A percentile compares a stretch with the other conserved stretches of the same genome.
Conservation (phyloP, 2,797 vertebrate species). For the Muscicapa comitata region DNA sequence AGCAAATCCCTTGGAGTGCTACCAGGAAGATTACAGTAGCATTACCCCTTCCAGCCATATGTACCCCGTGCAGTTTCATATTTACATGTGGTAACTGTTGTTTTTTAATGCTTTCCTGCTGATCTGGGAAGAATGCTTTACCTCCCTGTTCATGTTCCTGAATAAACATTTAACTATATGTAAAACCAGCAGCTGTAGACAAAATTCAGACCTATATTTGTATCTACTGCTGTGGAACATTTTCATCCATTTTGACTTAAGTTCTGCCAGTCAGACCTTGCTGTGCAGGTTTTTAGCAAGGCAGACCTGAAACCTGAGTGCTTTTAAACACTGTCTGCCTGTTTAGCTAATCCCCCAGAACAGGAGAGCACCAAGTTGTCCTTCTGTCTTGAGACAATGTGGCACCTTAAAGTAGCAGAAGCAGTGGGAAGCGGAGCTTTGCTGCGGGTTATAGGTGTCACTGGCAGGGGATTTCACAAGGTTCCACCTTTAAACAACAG, state of each 20-base stretch:
- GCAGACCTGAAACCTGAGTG: not conserved
- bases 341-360: not conserved
- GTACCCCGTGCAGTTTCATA: not conserved
- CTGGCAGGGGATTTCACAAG: not conserved
- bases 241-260: not conserved
- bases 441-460: fast-evolving
- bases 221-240: not conserved
- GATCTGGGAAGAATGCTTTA: not conserved
- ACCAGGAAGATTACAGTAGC: conserved; percentile 29
- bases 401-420: not conserved
- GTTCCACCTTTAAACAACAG: not conserved
- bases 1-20: conserved; percentile 27
- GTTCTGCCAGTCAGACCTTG: not conserved
- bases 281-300: not conserved
- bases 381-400: not conserved
- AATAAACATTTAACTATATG: not conserved
- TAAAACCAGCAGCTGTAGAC: not conserved
- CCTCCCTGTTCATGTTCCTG: not conserved
- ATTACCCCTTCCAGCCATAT: conserved; percentile 28
- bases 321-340: conserved; percentile 6
- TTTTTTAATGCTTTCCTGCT: not conserved
- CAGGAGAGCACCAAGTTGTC: not conserved
- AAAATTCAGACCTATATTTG: not conserved
- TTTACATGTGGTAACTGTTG: not conserved
- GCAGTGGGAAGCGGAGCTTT: not conserved